Base-by-base conservation (phyloP, 2,888 invertebrate genomes). In the Diarsia mendica region DNA sequence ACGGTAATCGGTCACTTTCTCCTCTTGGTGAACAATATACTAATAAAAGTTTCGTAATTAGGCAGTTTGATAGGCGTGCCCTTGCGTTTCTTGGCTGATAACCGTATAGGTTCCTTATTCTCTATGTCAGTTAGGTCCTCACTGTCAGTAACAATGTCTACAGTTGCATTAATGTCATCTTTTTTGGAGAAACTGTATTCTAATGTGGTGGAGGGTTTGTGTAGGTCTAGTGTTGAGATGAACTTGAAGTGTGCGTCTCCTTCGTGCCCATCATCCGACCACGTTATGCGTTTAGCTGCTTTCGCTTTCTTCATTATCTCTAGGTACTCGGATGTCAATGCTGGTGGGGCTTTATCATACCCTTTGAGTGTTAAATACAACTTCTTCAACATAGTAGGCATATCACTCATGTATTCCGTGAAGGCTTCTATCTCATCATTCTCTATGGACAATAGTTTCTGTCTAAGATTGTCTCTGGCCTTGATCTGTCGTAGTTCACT, bases 361-460 rank as follows among this genome's bases (percentile, higher is more conserved):
- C 97, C 97, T 88, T 97, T 96, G 9, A 98, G 93, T 0, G 97
- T 96, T 20, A 97, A 90, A 86, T 97, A 97, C 63, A 97, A 95
- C 70, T 97, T 97, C 77, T 97, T 97, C 9, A 97, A 90, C 86
- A 97, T 95, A 3, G 89, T 91, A 0, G 97, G 96, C 95, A 97
- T 95, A 23, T 95, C 95, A 74, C 94, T 95, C 83, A 96, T 94
- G 77, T 97, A 97, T 23, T 95, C 95, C 0, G 96, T 94, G 49
- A 95, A 91, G 0, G 96, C 95, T n/a, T 94, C 94, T n/a, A 96
- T 95, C 77, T 97, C 97, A 20, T 96, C 95, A 58, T 96, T 95
- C 74, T 96, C 94, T 53, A 97, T 95, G 0, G 87, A 55, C 0
- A 94, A 78, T 1, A 96, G 80, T 82, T 95, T 94, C 60, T 92